Evolutionary conservation across 2,113 vertebrate genomes (phyloP).

Genomic region (Corythoichthys haematopterus): DNA sequence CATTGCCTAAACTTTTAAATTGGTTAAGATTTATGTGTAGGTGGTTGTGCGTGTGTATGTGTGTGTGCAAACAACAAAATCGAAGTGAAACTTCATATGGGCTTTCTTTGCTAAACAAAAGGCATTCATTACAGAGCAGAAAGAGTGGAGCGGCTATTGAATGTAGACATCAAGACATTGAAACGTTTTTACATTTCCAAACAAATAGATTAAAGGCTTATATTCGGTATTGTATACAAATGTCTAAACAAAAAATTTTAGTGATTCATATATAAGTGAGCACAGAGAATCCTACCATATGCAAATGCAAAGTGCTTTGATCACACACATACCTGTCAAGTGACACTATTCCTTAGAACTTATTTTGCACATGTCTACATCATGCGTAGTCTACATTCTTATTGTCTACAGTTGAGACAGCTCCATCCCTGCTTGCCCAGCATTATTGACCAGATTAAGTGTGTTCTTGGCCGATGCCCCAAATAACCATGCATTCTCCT

Average conservation of each 20-base stretch:
- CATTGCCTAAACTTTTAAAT: no score
- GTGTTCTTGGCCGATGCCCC: conserved; percentile 52
- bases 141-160: conserved; percentile 44
- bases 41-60: background rate
- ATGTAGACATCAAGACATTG: conserved; percentile 50
- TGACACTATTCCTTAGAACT: background rate
- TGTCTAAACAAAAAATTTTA: conserved; percentile 50
- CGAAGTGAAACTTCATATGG: conserved; percentile 26
- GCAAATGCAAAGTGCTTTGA: background rate
- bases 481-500: conserved; percentile 35
- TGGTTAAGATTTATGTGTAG: no score
- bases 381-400: conserved; percentile 3
- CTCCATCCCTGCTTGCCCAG: conserved; percentile 31
- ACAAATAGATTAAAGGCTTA: conserved; percentile 63
- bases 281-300: conserved; percentile 48
- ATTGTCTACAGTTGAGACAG: conserved; percentile 27
- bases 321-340: background rate
- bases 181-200: conserved; percentile 60
- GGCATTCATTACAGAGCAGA: conserved; percentile 37
- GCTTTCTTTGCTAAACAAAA: conserved; percentile 41
- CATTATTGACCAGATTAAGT: conserved; percentile 45
- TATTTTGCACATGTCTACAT: background rate
- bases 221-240: conserved; percentile 58
- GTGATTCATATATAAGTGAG: conserved; percentile 51
- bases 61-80: conserved; percentile 20